Evolutionary conservation across 2,888 invertebrate genomes (phyloP), one percentile per base, ranked within the genome.

Genomic region (Achlya flavicornis): DNA sequence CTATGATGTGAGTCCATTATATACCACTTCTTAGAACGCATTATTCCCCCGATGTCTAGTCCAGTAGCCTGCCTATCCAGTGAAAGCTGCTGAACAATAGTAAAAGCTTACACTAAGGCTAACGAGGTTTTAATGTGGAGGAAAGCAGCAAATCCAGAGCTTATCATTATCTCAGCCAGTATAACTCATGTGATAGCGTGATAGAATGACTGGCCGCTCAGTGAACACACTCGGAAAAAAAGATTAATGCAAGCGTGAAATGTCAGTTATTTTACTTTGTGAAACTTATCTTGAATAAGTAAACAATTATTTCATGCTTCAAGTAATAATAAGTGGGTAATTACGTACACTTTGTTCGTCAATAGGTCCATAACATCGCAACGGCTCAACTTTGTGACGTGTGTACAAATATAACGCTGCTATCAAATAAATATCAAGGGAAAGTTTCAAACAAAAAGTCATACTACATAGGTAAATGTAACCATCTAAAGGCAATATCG

Each of bases 41-140:
- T 41, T 41, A 12, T 41, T 10, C 38, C 3, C 41, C 12, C 12
- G 12, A 53, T 38, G 16, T 14, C n/a, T 16, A n/a, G 26, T 58
- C 62, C 16, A 59, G 41, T 63, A 53, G 48, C 35, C 53, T 11
- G 70, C 74, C 74, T 67, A 72, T 65, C 68, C 72, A 78, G 77
- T 80, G 73, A 74, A 76, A 76, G 73, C 71, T 71, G 73, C 79
- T 78, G 80, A 83, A 84, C 83, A 87, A 80, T 80, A 79, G 75
- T 74, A 79, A 83, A 80, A 80, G 80, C 80, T 81, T 80, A 77
- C 75, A 77, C 77, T 81, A 78, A 86, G 79, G 85, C 88, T 91
- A 91, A 92, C 87, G 91, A 91, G 91, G 81, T 89, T 91, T 91
- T 91, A 92, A 92, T 91, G 91, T 81, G 81, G 80, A 83, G 80